Evolutionary conservation across 2,888 invertebrate species (phyloP).

Genomic region (Tipula unca): DNA sequence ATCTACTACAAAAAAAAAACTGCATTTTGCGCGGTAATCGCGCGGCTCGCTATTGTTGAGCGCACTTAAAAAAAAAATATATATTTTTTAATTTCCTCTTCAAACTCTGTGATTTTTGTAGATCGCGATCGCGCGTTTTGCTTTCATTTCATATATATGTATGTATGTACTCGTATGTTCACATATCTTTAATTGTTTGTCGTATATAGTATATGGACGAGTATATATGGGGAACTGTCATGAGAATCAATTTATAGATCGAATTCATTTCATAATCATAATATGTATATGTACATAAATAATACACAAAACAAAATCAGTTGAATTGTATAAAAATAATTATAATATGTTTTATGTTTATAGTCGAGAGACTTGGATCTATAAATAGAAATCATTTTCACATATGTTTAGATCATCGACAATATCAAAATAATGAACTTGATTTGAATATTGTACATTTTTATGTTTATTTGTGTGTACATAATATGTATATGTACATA

Average conservation of each 20-base stretch:
- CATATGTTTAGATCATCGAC: constrained; percentile 14
- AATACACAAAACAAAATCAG: constrained; percentile 4
- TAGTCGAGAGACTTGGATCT: background rate
- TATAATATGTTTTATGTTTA: background rate
- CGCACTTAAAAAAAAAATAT: background rate
- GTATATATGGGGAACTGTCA: background rate
- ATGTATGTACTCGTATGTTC: too few relatives aligned
- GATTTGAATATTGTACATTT: background rate
- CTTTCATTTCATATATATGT: background rate
- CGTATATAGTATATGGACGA: background rate
- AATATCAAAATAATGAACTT: constrained; percentile 14
- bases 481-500: background rate
- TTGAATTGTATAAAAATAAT: background rate
- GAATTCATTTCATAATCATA: background rate
- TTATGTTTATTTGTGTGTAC: background rate
- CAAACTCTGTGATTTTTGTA: background rate
- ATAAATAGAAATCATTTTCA: background rate
- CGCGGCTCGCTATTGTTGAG: background rate
- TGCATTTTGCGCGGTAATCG: background rate
- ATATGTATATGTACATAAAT: background rate
- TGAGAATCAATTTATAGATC: constrained; percentile 14
- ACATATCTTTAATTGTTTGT: background rate
- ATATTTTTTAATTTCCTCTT: background rate
- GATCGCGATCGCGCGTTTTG: background rate
- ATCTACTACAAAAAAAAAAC: too few relatives aligned